Percentiles rank a stretch among this genome's conserved stretches.
These are phyloP conservation scores for Myrmecobius fasciatus DNA, from an alignment of 2,113 vertebrate genomes.

Conservation along the genomic window DNA sequence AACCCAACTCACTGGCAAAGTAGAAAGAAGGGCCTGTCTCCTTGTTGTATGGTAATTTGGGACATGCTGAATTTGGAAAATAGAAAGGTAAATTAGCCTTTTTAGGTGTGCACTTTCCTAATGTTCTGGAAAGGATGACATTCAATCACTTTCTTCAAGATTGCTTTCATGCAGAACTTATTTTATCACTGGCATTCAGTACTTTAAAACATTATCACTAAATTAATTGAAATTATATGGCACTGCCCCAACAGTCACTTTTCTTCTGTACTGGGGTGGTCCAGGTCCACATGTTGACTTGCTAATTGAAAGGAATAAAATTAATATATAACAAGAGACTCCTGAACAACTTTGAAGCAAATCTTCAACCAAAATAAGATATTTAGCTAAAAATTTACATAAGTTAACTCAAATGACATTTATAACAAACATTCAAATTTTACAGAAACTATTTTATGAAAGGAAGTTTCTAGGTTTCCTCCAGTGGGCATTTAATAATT, in stretches of 20 bases:
- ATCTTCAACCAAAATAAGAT: slow-evolving; percentile 41
- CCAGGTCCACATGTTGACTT: slow-evolving; percentile 52
- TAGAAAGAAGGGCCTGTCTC: slow-evolving; percentile 92
- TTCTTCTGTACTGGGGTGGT: slow-evolving; percentile 57
- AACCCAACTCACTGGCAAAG: slow-evolving; percentile 92
- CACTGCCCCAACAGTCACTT: slow-evolving; percentile 55
- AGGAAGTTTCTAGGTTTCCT: neutral
- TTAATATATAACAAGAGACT: slow-evolving; percentile 58
- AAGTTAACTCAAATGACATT: slow-evolving; percentile 45
- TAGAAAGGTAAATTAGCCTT: slow-evolving; percentile 91
- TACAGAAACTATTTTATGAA: slow-evolving; percentile 34
- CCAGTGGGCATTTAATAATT: neutral
- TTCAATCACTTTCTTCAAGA: slow-evolving; percentile 68
- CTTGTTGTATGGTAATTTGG: slow-evolving; percentile 92
- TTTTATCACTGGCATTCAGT: slow-evolving; percentile 73
- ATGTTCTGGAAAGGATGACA: slow-evolving; percentile 84
- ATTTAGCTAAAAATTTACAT: slow-evolving; percentile 33
- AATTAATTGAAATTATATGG: slow-evolving; percentile 55
- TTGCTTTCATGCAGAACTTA: slow-evolving; percentile 82
- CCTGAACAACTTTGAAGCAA: slow-evolving; percentile 52
- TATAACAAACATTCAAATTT: slow-evolving; percentile 11
- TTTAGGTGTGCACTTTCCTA: slow-evolving; percentile 82
- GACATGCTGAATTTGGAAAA: slow-evolving; percentile 92
- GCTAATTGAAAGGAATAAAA: slow-evolving; percentile 67
- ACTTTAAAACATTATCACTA: slow-evolving; percentile 73